Conservation (phyloP, 2,113 vertebrate species). For the Seriola rivoliana region DNA sequence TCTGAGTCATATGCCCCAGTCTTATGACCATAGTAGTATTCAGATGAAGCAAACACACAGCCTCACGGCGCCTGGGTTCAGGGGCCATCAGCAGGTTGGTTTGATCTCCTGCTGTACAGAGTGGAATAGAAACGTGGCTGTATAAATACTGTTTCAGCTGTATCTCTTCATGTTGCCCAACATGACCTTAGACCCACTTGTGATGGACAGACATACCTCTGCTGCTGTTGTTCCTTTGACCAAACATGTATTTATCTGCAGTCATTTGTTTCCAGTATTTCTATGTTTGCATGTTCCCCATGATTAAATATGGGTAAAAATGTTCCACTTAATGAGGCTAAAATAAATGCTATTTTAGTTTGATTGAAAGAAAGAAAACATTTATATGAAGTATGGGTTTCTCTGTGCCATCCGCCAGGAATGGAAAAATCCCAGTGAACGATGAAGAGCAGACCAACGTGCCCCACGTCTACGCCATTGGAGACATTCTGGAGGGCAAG, state of each 20-base stretch:
- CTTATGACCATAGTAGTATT: slow-evolving; percentile 60
- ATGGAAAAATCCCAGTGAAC: slow-evolving; percentile 92
- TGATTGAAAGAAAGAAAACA: not conserved
- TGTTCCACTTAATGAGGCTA: not conserved
- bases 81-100: not conserved
- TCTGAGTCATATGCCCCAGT: slow-evolving; percentile 70
- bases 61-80: not conserved
- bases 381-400: not conserved
- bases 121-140: not conserved
- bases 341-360: not conserved
- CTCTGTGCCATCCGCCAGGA: slow-evolving; percentile 78
- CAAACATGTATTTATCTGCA: not conserved
- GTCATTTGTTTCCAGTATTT: not conserved
- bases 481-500: slow-evolving; percentile 94
- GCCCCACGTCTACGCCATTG: slow-evolving; percentile 92
- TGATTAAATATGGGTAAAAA: not conserved
- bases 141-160: not conserved
- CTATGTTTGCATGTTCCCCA: not conserved
- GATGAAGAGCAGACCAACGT: slow-evolving; percentile 94
- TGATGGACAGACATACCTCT: not conserved
- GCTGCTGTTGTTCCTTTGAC: not conserved
- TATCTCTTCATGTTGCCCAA: not conserved
- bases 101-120: slow-evolving; percentile 5
- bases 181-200: not conserved
- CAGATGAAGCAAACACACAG: not conserved